Base-by-base conservation (phyloP, 2,797 vertebrate species). In the Anguilla marmorata region DNA sequence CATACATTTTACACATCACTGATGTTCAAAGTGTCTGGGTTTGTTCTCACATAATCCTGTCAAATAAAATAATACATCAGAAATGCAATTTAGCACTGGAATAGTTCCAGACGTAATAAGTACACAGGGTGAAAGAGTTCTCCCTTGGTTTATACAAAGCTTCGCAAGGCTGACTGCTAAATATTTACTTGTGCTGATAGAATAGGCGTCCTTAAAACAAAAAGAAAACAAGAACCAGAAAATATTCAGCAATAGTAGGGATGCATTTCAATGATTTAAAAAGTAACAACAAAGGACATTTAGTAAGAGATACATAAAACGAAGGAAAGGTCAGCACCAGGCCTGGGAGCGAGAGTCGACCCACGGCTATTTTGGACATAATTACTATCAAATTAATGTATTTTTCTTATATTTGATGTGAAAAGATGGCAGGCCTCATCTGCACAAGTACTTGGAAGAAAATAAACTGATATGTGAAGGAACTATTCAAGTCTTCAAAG, bases 1-100 rank as follows among this genome's bases (percentile, higher is more conserved):
- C 74, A 79, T 16, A 79, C 14, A 79, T 79, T 79, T 79, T 41
- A 37, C 33, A 79, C 33, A 79, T 76, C 72, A 37, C 11, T 76
- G 72, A 16, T 79, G 33, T 79, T 76, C 66, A 72, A 79, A 41
- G 3, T 37, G 37, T 79, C 74, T 19, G 3, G 33, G 74, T 21
- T 7, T 37, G 33, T 45, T 79, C 74, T 41, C 37, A 16, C 30
- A 41, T 41, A 79, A 41, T 79, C 16, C 37, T 41, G 41, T 79
- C 33, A 19, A 19, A 41, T 37, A 79, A 79, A 79, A 16, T 79
- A 45, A 37, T 79, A 79, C 33, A 37, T 37, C 16, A 79, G 33
- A 41, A 74, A 79, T 45, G 33, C 16, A 45, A 41, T 45, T 41
- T 45, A 79, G 74, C 12, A 37, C 37, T 45, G 37, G 33, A 41